Conservation (phyloP, 2,888 invertebrate genomes). For the Xestia sexstrigata region DNA sequence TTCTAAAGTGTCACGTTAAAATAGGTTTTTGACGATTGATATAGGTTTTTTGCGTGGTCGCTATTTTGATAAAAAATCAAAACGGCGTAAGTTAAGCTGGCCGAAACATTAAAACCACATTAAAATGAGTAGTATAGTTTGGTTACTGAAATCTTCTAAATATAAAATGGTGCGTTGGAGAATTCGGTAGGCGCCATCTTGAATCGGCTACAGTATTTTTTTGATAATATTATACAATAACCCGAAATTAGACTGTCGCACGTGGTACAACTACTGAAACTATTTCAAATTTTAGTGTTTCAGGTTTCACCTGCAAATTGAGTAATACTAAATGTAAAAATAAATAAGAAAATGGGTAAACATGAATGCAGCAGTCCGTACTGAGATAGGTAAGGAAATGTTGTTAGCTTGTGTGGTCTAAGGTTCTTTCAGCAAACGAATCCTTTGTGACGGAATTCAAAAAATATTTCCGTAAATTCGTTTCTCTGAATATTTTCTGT, state of each 20-base stretch:
- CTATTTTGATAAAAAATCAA: no score
- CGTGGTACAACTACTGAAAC: background rate
- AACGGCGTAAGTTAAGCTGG: no score
- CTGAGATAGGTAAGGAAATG: background rate
- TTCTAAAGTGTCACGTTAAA: no score
- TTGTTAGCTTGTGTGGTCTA: conserved; percentile 14
- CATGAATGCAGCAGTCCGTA: conserved; percentile 1
- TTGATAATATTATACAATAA: background rate
- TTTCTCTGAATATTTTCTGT: conserved; percentile 48
- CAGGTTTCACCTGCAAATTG: background rate
- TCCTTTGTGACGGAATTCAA: conserved; percentile 12
- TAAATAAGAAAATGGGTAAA: background rate
- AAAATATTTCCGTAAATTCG: conserved; percentile 22
- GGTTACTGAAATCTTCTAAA: no score
- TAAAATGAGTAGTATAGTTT: no score
- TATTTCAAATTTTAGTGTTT: background rate
- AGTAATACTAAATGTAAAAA: conserved; percentile 3
- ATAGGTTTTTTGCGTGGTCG: no score
- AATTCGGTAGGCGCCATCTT: no score
- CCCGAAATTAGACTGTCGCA: background rate
- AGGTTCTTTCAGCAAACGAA: conserved; percentile 19
- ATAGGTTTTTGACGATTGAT: no score
- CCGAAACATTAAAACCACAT: no score
- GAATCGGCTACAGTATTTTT: background rate
- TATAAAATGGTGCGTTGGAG: no score